Base-by-base conservation (phyloP, 1,140 invertebrate genomes). In the Oppia nitens region DNA sequence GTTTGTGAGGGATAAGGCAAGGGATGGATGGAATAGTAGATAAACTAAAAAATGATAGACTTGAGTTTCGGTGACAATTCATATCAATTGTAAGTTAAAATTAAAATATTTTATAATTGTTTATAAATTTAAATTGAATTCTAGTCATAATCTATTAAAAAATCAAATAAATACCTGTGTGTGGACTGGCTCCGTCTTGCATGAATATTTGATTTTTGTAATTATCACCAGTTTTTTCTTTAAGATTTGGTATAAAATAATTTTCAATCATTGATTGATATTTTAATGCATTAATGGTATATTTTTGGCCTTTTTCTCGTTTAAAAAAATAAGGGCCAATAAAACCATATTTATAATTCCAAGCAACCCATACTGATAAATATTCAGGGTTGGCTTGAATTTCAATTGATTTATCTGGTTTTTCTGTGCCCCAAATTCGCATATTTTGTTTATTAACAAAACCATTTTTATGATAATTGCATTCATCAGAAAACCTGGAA, bases 391-490 rank as follows among this genome's bases (percentile, higher is more conserved):
- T 24, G 2, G 25, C 40, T 54, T 26, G n/a, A 9, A 6, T 45
- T 47, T 64, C 55, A 3, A 49, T 17, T 25, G 47, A 23, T 14
- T 47, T 50, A 28, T 65, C 54, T 14, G 59, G 63, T 27, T 63
- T 59, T 55, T 62, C 47, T 12, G 28, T 56, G 12, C 62, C 60
- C 64, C 62, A 65, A 52, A 64, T 62, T 25, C 64, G 1, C 1
- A 55, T 29, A 57, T 66, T 65, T 48, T 62, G 64, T 40, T 56
- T 60, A 49, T 65, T 65, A 11, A 66, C 64, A 17, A 25, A 28
- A 3, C 60, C 60, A 53, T 28, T 17, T 21, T 57, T 25, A 53
- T 52, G 26, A 54, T 61, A 62, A 4, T 20, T 11, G 12, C 56
- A 50, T 28, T 55, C 56, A 47, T 57, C 55, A 50, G 3, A 48